Evolutionary conservation across 2,888 invertebrate genomes (phyloP), one percentile per base, ranked within the genome.

Genomic region (Cephus pygmeus): DNA sequence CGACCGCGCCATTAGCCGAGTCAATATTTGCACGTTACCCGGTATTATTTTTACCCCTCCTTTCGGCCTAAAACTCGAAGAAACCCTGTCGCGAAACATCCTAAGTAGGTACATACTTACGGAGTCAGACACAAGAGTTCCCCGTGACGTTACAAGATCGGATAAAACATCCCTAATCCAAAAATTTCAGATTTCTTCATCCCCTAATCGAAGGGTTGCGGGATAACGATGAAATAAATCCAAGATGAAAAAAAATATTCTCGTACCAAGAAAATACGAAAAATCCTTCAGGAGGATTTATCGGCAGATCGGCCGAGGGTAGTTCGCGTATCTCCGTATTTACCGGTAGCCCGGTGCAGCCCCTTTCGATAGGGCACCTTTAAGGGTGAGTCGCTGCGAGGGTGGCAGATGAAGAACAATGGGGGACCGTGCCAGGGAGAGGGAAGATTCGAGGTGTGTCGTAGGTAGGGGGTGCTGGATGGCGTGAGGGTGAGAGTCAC

Each of bases 351-450:
- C 15, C 1, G 40, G 15, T 40, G 4, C 40, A 40, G 40, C 40
- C 40, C 40, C 40, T 40, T 40, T 40, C 40, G 40, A 40, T 6
- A 79, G 86, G 84, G 84, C 85, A 80, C 80, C 87, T 88, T 88
- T 88, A 87, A 87, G 86, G 81, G 82, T 77, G 81, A 81, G 81
- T 30, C 76, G 81, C 79, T 82, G 80, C 78, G 79, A 77, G 78
- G 83, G 78, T 76, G 81, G 81, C 76, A 84, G 83, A 82, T 76
- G 84, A 82, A 85, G 88, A 87, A 87, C 88, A 88, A 87, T 87
- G 84, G 80, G 81, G 81, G 76, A 80, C 69, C 82, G 80, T n/a
- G 69, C 40, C 77, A 75, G 80, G 40, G 76, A 36, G 79, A 68
- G 79, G 78, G 75, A 76, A 75, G 75, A 78, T 75, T 69, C 75